Conservation (phyloP, 2,888 invertebrate genomes). For the Agrotis clavis region DNA sequence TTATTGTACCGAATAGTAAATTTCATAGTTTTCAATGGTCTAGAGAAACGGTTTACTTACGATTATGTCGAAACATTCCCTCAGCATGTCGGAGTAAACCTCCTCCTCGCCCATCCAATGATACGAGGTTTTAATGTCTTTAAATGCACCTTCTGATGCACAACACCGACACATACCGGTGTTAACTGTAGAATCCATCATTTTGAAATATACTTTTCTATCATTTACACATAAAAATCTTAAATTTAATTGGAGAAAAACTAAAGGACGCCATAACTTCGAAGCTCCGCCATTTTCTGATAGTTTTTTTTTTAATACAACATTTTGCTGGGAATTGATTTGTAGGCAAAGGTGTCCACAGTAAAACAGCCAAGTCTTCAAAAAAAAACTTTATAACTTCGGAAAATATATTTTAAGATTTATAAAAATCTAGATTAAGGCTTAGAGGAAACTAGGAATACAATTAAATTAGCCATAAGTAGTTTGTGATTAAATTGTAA, state of each 20-base stretch:
- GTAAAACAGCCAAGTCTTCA: not conserved
- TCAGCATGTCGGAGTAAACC: conserved; percentile 85
- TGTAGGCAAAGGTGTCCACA: conserved; percentile 30
- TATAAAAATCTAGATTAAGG: too few relatives aligned
- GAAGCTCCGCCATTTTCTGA: conserved; percentile 81
- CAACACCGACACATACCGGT: conserved; percentile 87
- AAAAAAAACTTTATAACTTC: not conserved
- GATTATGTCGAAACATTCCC: conserved; percentile 85
- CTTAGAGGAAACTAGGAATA: accelerated
- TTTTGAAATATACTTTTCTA: conserved; percentile 64
- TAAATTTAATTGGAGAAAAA: conserved; percentile 55
- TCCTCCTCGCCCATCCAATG: conserved; percentile 88
- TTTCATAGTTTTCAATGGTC: not conserved
- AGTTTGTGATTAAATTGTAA: too few relatives aligned
- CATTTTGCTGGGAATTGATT: not conserved
- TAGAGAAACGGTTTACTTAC: conserved; percentile 73
- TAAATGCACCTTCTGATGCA: conserved; percentile 85
- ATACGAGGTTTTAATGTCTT: conserved; percentile 82
- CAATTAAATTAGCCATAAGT: too few relatives aligned
- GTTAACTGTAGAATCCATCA: conserved; percentile 79
- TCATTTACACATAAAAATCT: conserved; percentile 66
- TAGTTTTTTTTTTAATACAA: conserved; percentile 30
- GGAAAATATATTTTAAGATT: not conserved
- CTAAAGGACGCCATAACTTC: conserved; percentile 72
- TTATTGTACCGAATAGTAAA: not conserved